Evolutionary conservation across 64 coral and sea anemone species (phyloP).

Genomic region (Actinia equina): DNA sequence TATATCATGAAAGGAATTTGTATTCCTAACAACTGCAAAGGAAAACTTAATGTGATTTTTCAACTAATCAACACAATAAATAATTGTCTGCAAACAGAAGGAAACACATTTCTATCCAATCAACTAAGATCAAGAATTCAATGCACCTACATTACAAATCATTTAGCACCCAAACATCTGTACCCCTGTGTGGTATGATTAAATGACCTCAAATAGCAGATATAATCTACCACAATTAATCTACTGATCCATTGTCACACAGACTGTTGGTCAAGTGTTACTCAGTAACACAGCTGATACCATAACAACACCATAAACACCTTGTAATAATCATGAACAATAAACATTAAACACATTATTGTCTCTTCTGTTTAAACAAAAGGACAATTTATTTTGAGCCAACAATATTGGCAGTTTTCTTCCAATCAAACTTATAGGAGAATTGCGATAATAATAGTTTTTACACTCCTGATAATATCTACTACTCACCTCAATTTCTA

Average conservation of each 20-base stretch:
- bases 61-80: background rate
- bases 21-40: background rate
- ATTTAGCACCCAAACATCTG: background rate
- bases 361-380: too few relatives aligned
- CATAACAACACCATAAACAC: background rate
- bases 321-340: background rate
- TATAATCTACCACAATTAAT: background rate
- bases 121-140: background rate
- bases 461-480: background rate
- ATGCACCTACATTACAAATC: background rate
- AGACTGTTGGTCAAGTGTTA: background rate
- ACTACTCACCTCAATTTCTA: constrained; percentile 75
- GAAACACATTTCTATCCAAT: background rate
- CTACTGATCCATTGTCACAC: background rate
- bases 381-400: too few relatives aligned
- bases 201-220: background rate
- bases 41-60: background rate
- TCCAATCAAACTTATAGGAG: too few relatives aligned
- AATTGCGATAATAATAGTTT: too few relatives aligned
- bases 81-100: background rate
- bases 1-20: too few relatives aligned
- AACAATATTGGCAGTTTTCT: too few relatives aligned
- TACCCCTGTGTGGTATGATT: background rate
- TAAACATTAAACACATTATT: background rate
- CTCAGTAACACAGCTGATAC: background rate